These are phyloP conservation scores for Aspidoscelis tigris DNA, from an alignment of 2,113 vertebrate species.

Conservation along the genomic window DNA sequence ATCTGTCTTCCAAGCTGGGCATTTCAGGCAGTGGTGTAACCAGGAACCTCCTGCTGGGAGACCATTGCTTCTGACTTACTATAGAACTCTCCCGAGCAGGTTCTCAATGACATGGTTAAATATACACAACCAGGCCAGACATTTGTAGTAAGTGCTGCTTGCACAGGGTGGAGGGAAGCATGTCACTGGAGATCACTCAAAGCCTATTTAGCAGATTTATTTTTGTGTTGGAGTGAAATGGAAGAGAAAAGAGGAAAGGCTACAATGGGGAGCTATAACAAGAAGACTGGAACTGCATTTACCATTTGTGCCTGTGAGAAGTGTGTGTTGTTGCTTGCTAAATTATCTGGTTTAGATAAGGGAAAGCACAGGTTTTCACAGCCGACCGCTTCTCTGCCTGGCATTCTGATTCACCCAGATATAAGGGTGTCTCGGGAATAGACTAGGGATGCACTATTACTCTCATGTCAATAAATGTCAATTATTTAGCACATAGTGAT, in stretches of 20 bases:
- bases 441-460: slow-evolving; percentile 14
- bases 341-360: slow-evolving; percentile 42
- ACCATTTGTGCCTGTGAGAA: slow-evolving; percentile 15
- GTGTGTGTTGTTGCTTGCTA: neutral
- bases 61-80: neutral
- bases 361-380: neutral
- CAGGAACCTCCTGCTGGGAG: neutral
- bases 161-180: neutral
- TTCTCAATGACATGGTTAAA: neutral
- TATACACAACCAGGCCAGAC: neutral
- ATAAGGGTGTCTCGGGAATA: slow-evolving; percentile 30
- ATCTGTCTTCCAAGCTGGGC: neutral
- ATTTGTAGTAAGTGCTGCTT: neutral
- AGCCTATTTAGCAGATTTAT: slow-evolving; percentile 38
- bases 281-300: slow-evolving; percentile 48
- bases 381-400: slow-evolving; percentile 15
- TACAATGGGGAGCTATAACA: neutral
- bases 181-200: slow-evolving; percentile 32
- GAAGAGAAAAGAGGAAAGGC: slow-evolving; percentile 15
- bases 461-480: slow-evolving; percentile 28
- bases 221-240: slow-evolving; percentile 54
- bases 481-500: slow-evolving; percentile 38
- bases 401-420: slow-evolving; percentile 21
- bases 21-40: neutral
- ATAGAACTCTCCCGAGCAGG: neutral